Evolutionary conservation across 1,140 invertebrate genomes (phyloP), one percentile per base, ranked within the genome.

Genomic region (Drosophila gunungcola): DNA sequence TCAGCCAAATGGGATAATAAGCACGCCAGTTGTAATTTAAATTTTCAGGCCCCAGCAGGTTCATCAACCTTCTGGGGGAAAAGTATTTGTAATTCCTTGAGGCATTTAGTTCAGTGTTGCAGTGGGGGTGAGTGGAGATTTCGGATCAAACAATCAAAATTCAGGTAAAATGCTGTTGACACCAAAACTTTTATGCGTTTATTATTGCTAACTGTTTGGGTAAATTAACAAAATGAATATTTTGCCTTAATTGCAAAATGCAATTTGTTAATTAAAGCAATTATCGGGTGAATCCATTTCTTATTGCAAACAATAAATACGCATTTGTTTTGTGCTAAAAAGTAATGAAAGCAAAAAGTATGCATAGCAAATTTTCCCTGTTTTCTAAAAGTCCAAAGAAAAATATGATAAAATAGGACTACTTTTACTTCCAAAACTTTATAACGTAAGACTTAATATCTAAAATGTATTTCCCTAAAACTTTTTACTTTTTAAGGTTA

Each of bases 1-100:
- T 80, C 83, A 76, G 65, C 69, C 75, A 69, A 79, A 73, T 69
- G 76, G 76, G 55, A 89, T 85, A 85, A 85, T 85, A 82, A 82
- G 78, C 69, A 70, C 56, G 39, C 21, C 56, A 46, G 29, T 38
- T 6, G 51, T 41, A 70, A 41, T 70, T 67, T 56, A 25, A 34
- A 43, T 58, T 52, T 52, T 11, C 61, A 38, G 25, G 39, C 61
- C 46, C 21, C 32, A 56, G 67, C 69, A 74, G 68, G 68, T 70
- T 65, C 82, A 62, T 60, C 73, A 73, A 64, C 67, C 77, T 6
- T 38, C 29, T 39, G 21, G n/a, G 27, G 9, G 39, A 45, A 27
- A 25, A n/a, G 38, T 39, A 7, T 13, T 3, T 7, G 16, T 21
- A 25, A n/a, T 29, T 12, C 5, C 3, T 16, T 12, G 4, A 7